A percentile compares a stretch with the other conserved stretches of the same genome.
Evolutionary conservation across 2,113 vertebrate genomes (phyloP).

Genomic region (Dendrocopos noguchii): DNA sequence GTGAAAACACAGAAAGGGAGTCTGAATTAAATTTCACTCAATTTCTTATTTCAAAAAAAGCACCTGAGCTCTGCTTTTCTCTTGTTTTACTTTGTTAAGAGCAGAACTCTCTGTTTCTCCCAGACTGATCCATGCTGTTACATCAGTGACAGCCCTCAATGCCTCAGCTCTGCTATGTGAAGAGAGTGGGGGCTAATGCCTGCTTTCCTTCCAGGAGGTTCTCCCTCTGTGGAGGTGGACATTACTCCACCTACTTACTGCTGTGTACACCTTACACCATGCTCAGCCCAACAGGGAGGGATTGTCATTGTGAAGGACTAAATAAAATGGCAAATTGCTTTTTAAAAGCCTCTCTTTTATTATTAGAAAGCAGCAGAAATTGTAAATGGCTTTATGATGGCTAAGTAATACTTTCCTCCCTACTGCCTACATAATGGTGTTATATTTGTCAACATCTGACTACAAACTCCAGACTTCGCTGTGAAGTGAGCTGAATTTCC

Average conservation of each 20-base stretch:
- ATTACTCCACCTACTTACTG: not conserved
- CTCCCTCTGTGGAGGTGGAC: not conserved
- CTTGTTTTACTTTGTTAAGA: not conserved
- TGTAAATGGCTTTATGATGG: not conserved
- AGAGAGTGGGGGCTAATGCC: not conserved
- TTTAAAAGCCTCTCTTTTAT: not conserved
- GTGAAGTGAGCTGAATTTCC: not conserved
- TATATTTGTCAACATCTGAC: constrained; percentile 19
- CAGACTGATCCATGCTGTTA: not conserved
- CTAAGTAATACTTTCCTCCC: not conserved
- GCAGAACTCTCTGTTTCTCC: not conserved
- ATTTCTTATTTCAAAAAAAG: not conserved
- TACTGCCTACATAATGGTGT: not conserved
- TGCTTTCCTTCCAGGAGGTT: not conserved
- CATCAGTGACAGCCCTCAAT: not conserved
- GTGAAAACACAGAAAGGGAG: not conserved
- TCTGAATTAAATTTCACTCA: not conserved
- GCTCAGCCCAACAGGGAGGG: not conserved
- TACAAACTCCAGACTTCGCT: not conserved
- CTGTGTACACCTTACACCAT: not conserved
- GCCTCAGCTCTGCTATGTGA: not conserved
- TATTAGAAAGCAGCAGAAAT: not conserved
- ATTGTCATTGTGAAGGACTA: not conserved
- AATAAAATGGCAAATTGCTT: not conserved
- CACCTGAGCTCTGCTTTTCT: not conserved